These are phyloP conservation scores for Anthoptus insignis DNA, from an alignment of 2,888 invertebrate genomes.

Conservation along the genomic window DNA sequence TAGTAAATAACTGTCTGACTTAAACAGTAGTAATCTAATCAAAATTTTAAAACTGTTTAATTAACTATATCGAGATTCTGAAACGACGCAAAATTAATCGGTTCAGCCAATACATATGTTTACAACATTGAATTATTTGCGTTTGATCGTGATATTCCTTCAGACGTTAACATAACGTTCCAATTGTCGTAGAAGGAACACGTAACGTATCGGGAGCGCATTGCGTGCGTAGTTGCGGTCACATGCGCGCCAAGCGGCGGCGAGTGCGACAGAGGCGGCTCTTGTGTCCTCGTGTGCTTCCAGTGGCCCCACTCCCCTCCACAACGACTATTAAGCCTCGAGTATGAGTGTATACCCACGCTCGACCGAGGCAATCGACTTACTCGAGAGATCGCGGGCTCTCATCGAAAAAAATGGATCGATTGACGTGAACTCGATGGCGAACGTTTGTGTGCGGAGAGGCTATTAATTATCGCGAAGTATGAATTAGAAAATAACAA, in stretches of 20 bases:
- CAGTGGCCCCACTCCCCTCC: constrained; percentile 71
- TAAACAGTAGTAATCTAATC: too few relatives aligned
- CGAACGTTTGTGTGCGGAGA: constrained; percentile 77
- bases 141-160: too few relatives aligned
- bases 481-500: constrained; percentile 74
- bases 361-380: constrained; percentile 43
- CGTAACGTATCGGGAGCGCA: constrained; percentile 50
- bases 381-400: constrained; percentile 55
- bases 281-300: constrained; percentile 81
- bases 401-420: constrained; percentile 64
- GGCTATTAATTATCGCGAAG: constrained; percentile 80
- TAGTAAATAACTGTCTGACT: too few relatives aligned
- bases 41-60: too few relatives aligned
- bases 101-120: too few relatives aligned
- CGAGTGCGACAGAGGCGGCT: constrained; percentile 63
- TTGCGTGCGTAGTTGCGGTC: constrained; percentile 47
- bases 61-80: too few relatives aligned
- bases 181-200: constrained; percentile 45
- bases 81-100: too few relatives aligned
- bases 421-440: constrained; percentile 73
- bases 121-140: too few relatives aligned
- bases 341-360: constrained; percentile 47
- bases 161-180: too few relatives aligned
- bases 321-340: constrained; percentile 47
- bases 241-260: constrained; percentile 34